Evolutionary conservation across 2,888 invertebrate species (phyloP).

Genomic region (Lamproptera curius): DNA sequence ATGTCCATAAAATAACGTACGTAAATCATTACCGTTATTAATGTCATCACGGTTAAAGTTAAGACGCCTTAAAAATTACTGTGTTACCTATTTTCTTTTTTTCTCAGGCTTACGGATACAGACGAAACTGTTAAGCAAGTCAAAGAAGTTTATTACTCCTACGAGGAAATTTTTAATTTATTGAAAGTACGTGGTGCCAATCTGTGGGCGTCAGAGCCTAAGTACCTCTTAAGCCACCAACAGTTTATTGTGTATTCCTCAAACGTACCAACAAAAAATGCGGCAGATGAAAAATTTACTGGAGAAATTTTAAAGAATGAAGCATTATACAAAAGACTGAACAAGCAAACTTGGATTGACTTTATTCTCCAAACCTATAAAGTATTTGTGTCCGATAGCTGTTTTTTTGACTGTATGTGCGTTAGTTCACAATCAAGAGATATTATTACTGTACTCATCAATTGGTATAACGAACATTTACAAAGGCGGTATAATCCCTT

Average conservation of each 20-base stretch:
- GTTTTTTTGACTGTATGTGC: conserved; percentile 67
- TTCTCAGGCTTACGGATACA: conserved; percentile 42
- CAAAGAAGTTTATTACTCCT: conserved; percentile 62
- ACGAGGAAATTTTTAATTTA: conserved; percentile 54
- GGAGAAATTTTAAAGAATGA: conserved; percentile 44
- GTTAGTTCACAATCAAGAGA: conserved; percentile 48
- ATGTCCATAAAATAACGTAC: conserved; percentile 56
- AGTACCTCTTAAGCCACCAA: conserved; percentile 56
- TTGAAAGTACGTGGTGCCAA: conserved; percentile 55
- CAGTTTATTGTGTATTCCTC: conserved; percentile 55
- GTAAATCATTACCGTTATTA: conserved; percentile 23
- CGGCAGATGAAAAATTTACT: conserved; percentile 50
- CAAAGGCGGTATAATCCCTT: conserved; percentile 41
- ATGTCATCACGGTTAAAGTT: not conserved
- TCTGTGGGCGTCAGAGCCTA: conserved; percentile 53
- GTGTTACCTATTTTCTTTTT: not conserved
- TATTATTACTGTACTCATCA: conserved; percentile 51
- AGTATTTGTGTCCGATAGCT: conserved; percentile 70
- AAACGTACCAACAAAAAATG: conserved; percentile 47
- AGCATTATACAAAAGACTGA: conserved; percentile 50
- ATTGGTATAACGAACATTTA: conserved; percentile 61
- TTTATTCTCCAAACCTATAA: conserved; percentile 80
- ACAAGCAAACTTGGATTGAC: conserved; percentile 79
- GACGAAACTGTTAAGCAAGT: conserved; percentile 52
- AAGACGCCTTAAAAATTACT: not conserved